Base-by-base conservation (phyloP, 2,113 vertebrate species). In the Pheucticus melanocephalus region DNA sequence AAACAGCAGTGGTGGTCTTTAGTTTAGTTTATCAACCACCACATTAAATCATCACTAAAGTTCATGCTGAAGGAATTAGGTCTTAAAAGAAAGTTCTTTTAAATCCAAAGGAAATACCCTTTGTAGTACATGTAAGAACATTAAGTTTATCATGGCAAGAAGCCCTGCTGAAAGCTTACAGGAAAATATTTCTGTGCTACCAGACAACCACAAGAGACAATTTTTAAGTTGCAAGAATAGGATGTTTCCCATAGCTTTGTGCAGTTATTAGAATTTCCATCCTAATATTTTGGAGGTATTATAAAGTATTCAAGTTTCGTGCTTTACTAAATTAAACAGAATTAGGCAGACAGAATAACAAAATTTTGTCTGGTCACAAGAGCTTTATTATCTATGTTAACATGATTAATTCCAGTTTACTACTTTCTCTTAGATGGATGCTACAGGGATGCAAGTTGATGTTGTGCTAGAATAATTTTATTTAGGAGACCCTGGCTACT, bases 131-230 rank as follows among this genome's bases (percentile, higher is more conserved):
- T 81, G n/a, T 64, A 81, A 93, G 76, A 92, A 92, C 10, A 4
- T 66, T 24, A 94, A 86, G 60, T 88, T 93, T 93, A 78, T 76
- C n/a, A 51, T 91, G 93, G 92, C 95, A 96, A 69, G 69, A 92
- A 88, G 61, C 53, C 82, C 65, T 88, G 48, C 40, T 75, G 76
- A 92, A 81, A 91, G 60, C 76, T 93, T 78, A 71, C 57, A 94
- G 60, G 81, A 92, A 88, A 96, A 71, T 84, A 69, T 86, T 94
- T 92, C 90, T 83, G 31, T 81, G 82, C 80, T 94, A 94, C 90
- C 82, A 97, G 96, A 95, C 82, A 93, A 93, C 92, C 94, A 81
- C 90, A 95, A 93, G 82, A 96, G 93, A 96, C 82, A 75, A 81
- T 73, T 93, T 81, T 83, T 27, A 93, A 90, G 21, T 75, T 84